Evolutionary conservation across 1,140 invertebrate species (phyloP).

Genomic region (Eurytemora carolleeae): DNA sequence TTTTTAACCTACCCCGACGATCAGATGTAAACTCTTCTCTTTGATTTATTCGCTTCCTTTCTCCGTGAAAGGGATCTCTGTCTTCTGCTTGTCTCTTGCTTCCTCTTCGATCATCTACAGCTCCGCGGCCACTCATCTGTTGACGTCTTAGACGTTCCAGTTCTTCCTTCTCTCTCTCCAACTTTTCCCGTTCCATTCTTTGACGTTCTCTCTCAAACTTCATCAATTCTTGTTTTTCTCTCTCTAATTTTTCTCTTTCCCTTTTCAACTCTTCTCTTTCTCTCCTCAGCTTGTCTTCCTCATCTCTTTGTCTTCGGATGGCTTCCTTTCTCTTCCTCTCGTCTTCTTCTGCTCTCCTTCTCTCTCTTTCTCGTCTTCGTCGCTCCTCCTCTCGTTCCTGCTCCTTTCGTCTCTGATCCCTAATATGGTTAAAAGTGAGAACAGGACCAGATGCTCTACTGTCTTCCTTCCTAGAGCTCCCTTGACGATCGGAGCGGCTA

Average conservation of each 20-base stretch:
- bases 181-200: slow-evolving; percentile 21
- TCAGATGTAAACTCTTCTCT: not conserved
- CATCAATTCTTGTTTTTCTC: slow-evolving; percentile 23
- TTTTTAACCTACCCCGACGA: too few species aligned
- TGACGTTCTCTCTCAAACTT: slow-evolving; percentile 23
- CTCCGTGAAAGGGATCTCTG: not conserved
- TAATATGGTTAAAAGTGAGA: not conserved
- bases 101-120: not conserved
- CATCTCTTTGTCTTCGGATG: slow-evolving; percentile 19
- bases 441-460: not conserved
- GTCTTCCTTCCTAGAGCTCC: not conserved
- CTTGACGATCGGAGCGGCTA: not conserved
- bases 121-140: not conserved
- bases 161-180: slow-evolving; percentile 24
- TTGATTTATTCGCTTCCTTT: not conserved
- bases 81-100: not conserved
- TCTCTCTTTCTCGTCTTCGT: not conserved
- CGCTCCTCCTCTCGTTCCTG: not conserved
- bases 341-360: slow-evolving; percentile 20
- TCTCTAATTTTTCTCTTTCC: slow-evolving; percentile 25
- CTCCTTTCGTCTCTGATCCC: not conserved
- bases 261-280: slow-evolving; percentile 23
- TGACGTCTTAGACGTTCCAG: slow-evolving; percentile 17
- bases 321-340: slow-evolving; percentile 21
- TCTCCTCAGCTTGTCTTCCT: slow-evolving; percentile 22